Conservation (phyloP, 1,140 invertebrate species). For the Drosophila navojoa region DNA sequence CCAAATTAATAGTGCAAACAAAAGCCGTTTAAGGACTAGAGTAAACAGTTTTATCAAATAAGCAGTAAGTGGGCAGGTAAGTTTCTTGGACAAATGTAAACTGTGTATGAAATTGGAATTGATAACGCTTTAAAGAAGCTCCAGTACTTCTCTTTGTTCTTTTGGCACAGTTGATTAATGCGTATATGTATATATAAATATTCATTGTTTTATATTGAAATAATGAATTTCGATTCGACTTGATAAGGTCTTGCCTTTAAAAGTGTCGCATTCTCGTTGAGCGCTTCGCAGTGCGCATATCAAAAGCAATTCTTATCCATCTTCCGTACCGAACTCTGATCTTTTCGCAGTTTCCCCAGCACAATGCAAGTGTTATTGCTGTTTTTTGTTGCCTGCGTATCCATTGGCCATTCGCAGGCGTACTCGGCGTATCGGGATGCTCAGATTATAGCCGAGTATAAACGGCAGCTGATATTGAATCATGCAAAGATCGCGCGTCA, state of each 20-base stretch:
- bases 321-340: neutral
- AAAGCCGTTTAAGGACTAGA: conserved; percentile 3
- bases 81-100: neutral
- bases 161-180: neutral
- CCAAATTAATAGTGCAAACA: neutral
- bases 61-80: neutral
- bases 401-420: conserved; percentile 9
- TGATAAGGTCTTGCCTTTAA: conserved; percentile 11
- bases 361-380: conserved; percentile 49
- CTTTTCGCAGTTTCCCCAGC: neutral
- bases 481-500: conserved; percentile 84
- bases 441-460: conserved; percentile 54
- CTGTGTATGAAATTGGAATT: too few relatives aligned
- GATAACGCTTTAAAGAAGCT: neutral
- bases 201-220: neutral
- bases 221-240: neutral
- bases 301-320: neutral
- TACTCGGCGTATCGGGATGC: conserved; percentile 66
- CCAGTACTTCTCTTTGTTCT: conserved; percentile 23
- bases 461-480: conserved; percentile 33
- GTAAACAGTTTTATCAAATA: neutral
- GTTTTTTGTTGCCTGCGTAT: conserved; percentile 27
- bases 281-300: conserved; percentile 12
- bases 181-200: neutral
- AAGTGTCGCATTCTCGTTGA: neutral